Percentiles rank a stretch among this genome's conserved stretches.
Evolutionary conservation across 2,113 vertebrate genomes (phyloP).

Genomic region (Gambusia affinis): DNA sequence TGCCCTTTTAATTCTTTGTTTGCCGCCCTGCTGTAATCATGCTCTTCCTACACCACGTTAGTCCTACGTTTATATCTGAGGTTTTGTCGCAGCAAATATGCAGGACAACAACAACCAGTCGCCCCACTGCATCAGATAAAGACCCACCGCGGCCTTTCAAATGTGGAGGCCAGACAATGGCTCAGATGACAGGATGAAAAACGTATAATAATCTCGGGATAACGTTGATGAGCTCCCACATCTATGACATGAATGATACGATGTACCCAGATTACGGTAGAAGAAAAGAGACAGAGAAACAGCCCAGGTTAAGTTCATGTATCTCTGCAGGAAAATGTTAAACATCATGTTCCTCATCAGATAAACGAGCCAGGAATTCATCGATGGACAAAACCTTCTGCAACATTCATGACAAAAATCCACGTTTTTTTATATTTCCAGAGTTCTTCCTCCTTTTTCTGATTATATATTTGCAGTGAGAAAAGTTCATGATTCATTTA

Average conservation of each 20-base stretch:
- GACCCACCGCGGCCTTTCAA: neutral
- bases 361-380: neutral
- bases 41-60: conserved; percentile 38
- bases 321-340: neutral
- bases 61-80: conserved; percentile 39
- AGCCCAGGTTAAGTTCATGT: neutral
- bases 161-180: neutral
- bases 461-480: too few relatives aligned
- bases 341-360: too few relatives aligned
- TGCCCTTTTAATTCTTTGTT: conserved; percentile 26
- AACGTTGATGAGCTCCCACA: neutral
- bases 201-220: conserved; percentile 3
- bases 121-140: conserved; percentile 11
- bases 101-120: conserved; percentile 10
- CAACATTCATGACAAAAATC: too few relatives aligned
- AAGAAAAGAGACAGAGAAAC: too few relatives aligned
- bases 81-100: conserved; percentile 8
- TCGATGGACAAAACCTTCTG: neutral
- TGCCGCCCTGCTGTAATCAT: conserved; percentile 25
- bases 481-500: too few relatives aligned
- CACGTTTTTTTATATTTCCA: too few relatives aligned
- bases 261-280: neutral
- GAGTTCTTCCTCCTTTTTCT: too few relatives aligned
- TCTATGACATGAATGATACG: neutral
- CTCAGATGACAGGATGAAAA: neutral